Base-by-base conservation (phyloP, 1,140 invertebrate genomes). In the Solen grandis region DNA sequence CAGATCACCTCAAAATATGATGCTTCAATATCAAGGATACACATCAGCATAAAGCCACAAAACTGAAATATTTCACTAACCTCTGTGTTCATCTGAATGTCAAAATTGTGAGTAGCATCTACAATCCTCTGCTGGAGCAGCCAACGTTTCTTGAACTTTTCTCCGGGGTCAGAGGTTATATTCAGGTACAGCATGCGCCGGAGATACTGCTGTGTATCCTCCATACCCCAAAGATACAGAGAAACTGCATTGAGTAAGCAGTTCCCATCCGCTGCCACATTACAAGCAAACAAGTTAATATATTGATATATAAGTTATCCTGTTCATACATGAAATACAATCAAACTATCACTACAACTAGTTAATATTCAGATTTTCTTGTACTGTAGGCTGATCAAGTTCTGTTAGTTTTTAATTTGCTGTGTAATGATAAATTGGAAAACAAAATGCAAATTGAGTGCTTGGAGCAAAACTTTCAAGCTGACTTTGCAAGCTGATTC, bases 201-300 rank as follows among this genome's bases (percentile, higher is more conserved):
- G 41, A 97, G 92, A 4, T 95, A 96, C 55, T 97, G 92, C 50
- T 95, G 92, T 84, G 95, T 93, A 90, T 97, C 97, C 86, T 97
- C 96, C 87, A 97, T 95, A 8, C 96, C 96, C 95, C 96, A 97
- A 88, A 97, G 96, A 0, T 95, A 94, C 93, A 85, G 75, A 72
- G 85, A 87, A 5, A 96, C 96, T 25, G 97, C 96, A 92, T 97
- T 97, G 0, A 97, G 93, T 14, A 97, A 92, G 92, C 97, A 98
- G 92, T 97, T 97, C 33, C 97, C 97, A 94, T 98, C 97, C 1
- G 96, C 94, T 87, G 93, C 1, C 81, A 73, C 8, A 31, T 22
- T 62, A 2, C 22, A 27, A 2, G 59, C 3, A 62, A 59, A 62
- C 31, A 16, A 2, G 22, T 22, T 2, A 62, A 62, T 16, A 14